Base-by-base conservation (phyloP, 2,888 invertebrate genomes). In the Yponomeuta evonymella region DNA sequence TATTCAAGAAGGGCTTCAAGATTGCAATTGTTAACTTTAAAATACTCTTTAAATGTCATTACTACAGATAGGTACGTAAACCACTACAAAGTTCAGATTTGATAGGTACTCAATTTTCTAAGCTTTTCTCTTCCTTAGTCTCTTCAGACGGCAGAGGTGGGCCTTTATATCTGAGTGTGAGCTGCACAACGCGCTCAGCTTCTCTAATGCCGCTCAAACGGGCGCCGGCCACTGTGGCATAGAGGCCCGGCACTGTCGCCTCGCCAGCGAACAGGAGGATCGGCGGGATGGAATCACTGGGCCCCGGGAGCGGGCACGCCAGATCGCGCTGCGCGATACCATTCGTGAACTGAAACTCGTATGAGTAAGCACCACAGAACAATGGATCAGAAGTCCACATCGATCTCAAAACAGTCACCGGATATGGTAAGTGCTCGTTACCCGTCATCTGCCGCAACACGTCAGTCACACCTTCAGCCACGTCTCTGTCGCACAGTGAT, bases 261-360 rank as follows among this genome's bases (percentile, higher is more conserved):
- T 97, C 97, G 0, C 97, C 97, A 23, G 97, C 97, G 80, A 97
- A 97, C 68, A 97, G 82, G 63, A 97, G 84, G 67, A 95, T 93
- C 0, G 96, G 96, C 0, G 94, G 94, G n/a, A 94, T 85, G 0
- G 94, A 93, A 63, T 88, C 88, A 73, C 93, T 93, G 58, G 94
- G 94, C 0, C 93, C 92, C 15, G 95, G 95, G 62, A 96, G 81
- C 0, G 96, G 96, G 75, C 93, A 93, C 0, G 94, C 94, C 70
- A 96, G 79, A 1, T 94, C 93, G 71, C 83, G 79, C 72, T 89
- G 90, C n/a, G 81, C 80, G 2, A 78, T 71, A 2, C 90, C 90
- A 33, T 85, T 80, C 11, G 81, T 77, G 71, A 76, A 76, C 6
- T 87, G 90, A 69, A 91, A 92, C 70, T 93, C 91, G 73, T 93